Evolutionary conservation across 1,140 invertebrate species (phyloP).

Genomic region (Drosophila burlai): DNA sequence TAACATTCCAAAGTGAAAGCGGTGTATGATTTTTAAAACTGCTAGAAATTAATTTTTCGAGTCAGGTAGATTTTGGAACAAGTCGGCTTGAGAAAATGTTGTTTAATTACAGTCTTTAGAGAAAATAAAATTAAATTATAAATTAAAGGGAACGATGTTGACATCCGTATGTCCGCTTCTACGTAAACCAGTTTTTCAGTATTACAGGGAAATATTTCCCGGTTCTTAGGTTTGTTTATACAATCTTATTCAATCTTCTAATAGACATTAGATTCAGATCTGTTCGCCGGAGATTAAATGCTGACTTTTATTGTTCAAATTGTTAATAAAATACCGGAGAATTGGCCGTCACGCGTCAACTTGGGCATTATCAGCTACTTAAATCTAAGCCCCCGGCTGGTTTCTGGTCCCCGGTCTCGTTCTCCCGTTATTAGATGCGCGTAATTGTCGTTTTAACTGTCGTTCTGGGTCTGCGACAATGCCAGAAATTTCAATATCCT

Average conservation of each 20-base stretch:
- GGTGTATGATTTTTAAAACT: too few relatives aligned
- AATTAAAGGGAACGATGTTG: too few relatives aligned
- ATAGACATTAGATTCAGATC: neutral
- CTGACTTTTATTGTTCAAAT: slow-evolving; percentile 44
- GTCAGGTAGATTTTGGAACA: too few relatives aligned
- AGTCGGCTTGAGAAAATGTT: too few relatives aligned
- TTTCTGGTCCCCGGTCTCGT: slow-evolving; percentile 9
- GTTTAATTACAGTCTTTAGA: too few relatives aligned
- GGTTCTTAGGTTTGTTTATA: neutral
- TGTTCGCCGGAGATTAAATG: slow-evolving; percentile 13
- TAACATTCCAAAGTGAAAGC: too few relatives aligned
- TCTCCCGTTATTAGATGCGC: slow-evolving; percentile 38
- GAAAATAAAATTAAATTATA: too few relatives aligned
- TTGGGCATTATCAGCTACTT: slow-evolving; percentile 57
- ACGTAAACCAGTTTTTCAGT: neutral
- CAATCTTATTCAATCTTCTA: neutral
- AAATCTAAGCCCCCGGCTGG: slow-evolving; percentile 39
- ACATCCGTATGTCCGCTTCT: neutral
- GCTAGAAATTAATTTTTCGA: too few relatives aligned
- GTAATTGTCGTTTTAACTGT: slow-evolving; percentile 52
- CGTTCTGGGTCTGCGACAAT: slow-evolving; percentile 36
- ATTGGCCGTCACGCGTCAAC: slow-evolving; percentile 56
- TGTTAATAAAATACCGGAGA: slow-evolving; percentile 51
- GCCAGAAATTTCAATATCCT: slow-evolving; percentile 46
- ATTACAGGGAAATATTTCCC: neutral